Base-by-base conservation (phyloP, 2,888 invertebrate species). In the Byasa hedistus region DNA sequence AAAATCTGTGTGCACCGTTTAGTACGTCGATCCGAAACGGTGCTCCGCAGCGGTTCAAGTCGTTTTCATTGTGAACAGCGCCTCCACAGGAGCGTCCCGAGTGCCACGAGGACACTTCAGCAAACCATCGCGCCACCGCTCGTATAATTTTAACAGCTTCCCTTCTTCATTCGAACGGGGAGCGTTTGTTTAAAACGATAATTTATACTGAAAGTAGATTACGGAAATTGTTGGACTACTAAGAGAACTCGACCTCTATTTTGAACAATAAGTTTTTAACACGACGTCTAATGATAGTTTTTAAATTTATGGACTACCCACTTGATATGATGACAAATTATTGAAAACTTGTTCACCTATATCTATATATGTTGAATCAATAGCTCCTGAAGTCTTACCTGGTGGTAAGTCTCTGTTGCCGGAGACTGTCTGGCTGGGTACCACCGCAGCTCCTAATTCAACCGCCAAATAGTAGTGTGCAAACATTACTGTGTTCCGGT, bases 51-150 rank as follows among this genome's bases (percentile, higher is more conserved):
- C 51, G 15, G 27, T 61, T 61, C 32, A 52, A 61, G 60, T 61
- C 21, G 60, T 61, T 61, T 61, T 52, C 32, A 52, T 61, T 61
- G 52, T 61, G 27, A 61, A 61, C 51, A 52, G 32, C 52, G 10
- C 22, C 32, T 52, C 48, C 27, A 21, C 60, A 32, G 52, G 48
- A 52, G 32, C 32, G 32, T 52, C 52, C 27, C 21, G 32, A 61
- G 52, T 10, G 24, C 32, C 52, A 32, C 60, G 27, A 61, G 52
- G 27, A 61, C 52, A 61, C 60, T 61, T 52, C 52, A 52, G 52
- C 52, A 19, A 44, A 52, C 24, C 52, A 23, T 27, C 12, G 51
- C 52, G 32, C 12, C n/a, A 27, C 60, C 48, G 51, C 27, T 32
- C 52, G 52, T 3, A 51, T n/a, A 61, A 52, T 22, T 61, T 51